phyloP scores from a whole-genome alignment of 2,797 vertebrate genomes.

The Sitta carolinensis region DNA sequence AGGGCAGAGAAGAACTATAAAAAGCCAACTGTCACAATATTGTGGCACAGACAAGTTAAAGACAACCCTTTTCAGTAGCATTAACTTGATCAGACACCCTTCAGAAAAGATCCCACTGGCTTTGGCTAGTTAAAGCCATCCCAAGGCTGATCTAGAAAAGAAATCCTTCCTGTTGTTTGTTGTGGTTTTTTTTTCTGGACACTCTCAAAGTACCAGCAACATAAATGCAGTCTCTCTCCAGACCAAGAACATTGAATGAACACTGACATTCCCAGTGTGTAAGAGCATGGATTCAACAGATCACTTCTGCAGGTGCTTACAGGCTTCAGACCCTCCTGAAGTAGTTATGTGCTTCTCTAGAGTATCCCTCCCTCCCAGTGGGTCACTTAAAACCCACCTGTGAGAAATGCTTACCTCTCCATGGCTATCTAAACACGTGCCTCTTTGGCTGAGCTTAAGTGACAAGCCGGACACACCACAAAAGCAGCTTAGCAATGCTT shows the following conservation, averaged over 20 bases:
- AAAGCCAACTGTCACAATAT: neutral
- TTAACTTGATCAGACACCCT: neutral
- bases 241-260: neutral
- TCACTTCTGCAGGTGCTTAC: neutral
- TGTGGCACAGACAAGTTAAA: neutral
- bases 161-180: neutral
- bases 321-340: neutral
- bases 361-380: neutral
- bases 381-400: neutral
- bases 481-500: constrained; percentile 43
- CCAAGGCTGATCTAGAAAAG: neutral
- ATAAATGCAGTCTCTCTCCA: neutral
- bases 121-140: neutral
- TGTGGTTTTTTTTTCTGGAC: neutral
- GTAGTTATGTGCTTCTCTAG: neutral
- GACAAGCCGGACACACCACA: neutral
- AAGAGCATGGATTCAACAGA: neutral
- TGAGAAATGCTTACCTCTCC: neutral
- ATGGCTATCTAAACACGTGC: neutral
- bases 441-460: neutral
- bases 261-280: neutral
- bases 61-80: neutral
- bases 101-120: neutral
- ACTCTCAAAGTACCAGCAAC: neutral
- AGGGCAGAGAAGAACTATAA: neutral